Conservation (phyloP, 2,113 vertebrate genomes). For the Crocuta crocuta region DNA sequence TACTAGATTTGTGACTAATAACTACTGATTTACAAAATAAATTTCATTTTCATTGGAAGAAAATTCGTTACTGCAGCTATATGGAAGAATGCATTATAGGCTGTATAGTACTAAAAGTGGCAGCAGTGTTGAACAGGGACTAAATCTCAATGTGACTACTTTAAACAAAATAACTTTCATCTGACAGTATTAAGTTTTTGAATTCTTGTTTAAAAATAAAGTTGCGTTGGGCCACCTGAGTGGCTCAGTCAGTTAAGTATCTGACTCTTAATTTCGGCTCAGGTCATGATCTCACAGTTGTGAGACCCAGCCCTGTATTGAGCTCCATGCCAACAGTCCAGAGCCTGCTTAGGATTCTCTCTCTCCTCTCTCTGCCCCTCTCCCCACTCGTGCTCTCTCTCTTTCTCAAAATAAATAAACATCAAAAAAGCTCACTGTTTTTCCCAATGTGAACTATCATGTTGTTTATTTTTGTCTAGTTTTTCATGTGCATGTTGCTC, state of each 20-base stretch:
- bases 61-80: not conserved
- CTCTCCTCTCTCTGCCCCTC: not conserved
- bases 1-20: not conserved
- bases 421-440: not conserved
- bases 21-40: not conserved
- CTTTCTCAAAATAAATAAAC: not conserved
- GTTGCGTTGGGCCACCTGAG: not conserved
- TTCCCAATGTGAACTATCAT: not conserved
- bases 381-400: not conserved
- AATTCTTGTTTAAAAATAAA: constrained; percentile 3
- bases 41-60: constrained; percentile 6
- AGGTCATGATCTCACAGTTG: not conserved
- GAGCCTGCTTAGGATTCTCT: not conserved
- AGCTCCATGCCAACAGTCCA: too few species aligned
- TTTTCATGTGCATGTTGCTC: not conserved
- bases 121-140: not conserved
- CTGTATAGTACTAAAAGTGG: not conserved
- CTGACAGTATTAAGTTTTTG: not conserved
- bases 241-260: not conserved
- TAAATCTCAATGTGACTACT: not conserved
- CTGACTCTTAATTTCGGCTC: not conserved
- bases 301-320: not conserved
- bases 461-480: constrained; percentile 3
- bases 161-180: constrained; percentile 1
- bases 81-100: not conserved